phyloP scores from a whole-genome alignment of 2,888 invertebrate genomes.

The Torymus aiolomorphi region DNA sequence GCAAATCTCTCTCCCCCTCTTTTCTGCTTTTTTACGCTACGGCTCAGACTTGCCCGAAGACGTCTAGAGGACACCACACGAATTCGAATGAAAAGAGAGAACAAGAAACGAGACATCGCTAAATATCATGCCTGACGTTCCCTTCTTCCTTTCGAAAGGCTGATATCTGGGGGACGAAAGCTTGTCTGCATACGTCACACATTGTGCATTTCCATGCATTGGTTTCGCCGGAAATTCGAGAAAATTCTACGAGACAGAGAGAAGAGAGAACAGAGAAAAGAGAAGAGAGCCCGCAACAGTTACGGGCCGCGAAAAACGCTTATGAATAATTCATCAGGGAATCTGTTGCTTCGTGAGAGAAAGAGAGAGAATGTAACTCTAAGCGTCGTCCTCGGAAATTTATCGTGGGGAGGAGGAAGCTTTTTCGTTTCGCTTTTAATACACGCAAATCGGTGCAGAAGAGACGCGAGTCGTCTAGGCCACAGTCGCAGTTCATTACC shows the following conservation, averaged over 20 bases:
- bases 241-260: constrained; percentile 4
- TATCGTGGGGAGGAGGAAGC: constrained; percentile 8
- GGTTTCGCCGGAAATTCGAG: constrained; percentile 13
- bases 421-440: constrained; percentile 24
- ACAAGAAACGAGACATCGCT: too few relatives aligned
- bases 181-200: too few relatives aligned
- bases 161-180: too few relatives aligned
- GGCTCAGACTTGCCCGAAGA: too few relatives aligned
- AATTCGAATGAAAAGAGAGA: too few relatives aligned
- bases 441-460: constrained; percentile 5
- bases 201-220: too few relatives aligned
- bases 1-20: constrained; percentile 2
- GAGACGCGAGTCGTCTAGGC: too few relatives aligned
- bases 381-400: constrained; percentile 17
- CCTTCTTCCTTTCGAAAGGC: too few relatives aligned
- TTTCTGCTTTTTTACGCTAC: too few relatives aligned
- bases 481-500: constrained; percentile 40
- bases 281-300: constrained; percentile 30
- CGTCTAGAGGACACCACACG: too few relatives aligned
- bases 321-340: constrained; percentile 64
- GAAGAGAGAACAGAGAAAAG: constrained; percentile 3
- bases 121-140: too few relatives aligned
- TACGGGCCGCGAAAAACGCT: constrained; percentile 43
- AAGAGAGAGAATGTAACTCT: constrained; percentile 9
- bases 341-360: constrained; percentile 61